Base-by-base conservation (phyloP, 92 coral and sea anemone genomes). In the Isaurus tuberculatus region DNA sequence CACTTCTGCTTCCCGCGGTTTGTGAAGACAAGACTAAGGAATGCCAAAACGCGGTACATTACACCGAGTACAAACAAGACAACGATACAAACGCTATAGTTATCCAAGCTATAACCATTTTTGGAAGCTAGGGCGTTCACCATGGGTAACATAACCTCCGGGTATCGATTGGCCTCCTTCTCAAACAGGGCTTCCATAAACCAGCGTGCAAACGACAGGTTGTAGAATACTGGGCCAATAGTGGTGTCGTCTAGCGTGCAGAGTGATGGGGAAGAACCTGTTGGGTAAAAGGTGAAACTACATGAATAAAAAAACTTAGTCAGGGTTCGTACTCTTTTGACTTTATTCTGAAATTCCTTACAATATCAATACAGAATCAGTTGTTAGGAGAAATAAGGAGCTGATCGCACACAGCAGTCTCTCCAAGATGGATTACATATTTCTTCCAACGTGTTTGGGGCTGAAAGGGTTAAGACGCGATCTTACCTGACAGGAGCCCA, bases 1-100 rank as follows among this genome's bases (percentile, higher is more conserved):
- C 83, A 92, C 89, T 92, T 90, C 82, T 94, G 98, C 44, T 94
- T 92, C 34, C 95, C 95, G 8, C 98, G 91, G 26, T 94, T 94
- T 8, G 94, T 92, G 69, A 92, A 90, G 9, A 94, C 89, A 73
- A 94, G 74, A 86, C 89, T 87, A 48, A 90, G 15, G 72, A 94
- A 94, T 7, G 98, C 98, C 1, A 94, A 17, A 11, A 84, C 46
- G 3, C 98, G 91, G 51, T 86, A 92, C 25, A 43, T 88, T 51
- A 86, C 23, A 8, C 98, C 95, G 79, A 92, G 69, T 13, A 85
- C 83, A 28, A 94, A 57, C 91, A 94, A 81, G 4, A 82, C 89
- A 2, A 58, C 78, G 63, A 94, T 89, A 69, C 94, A 92, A 13
- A 81, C 60, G 81, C 88, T 61, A 79, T 84, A 94, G 75, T 91